Conservation (phyloP, 2,113 vertebrate genomes). For the Cnemophilus loriae region DNA sequence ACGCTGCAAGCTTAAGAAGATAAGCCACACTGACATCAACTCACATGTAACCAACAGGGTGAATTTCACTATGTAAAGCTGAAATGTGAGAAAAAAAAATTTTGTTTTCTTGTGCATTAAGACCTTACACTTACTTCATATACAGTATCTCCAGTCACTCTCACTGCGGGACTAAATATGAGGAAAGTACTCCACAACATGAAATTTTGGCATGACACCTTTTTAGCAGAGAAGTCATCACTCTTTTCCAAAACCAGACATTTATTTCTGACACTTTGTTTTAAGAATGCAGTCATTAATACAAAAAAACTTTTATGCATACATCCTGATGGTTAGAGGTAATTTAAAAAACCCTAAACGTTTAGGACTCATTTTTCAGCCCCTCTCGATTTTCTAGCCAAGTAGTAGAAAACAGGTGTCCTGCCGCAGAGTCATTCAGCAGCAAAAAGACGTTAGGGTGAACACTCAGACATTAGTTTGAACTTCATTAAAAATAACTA, state of each 20-base stretch:
- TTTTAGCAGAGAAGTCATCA: background rate
- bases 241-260: background rate
- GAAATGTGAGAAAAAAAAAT: background rate
- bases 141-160: background rate
- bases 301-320: background rate
- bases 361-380: background rate
- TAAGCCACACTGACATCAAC: background rate
- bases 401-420: background rate
- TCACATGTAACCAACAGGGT: background rate
- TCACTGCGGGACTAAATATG: background rate
- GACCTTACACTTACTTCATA: background rate
- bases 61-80: background rate
- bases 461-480: background rate
- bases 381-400: background rate
- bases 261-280: background rate
- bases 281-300: background rate
- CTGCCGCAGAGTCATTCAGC: background rate
- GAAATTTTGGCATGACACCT: background rate
- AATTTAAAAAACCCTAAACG: background rate
- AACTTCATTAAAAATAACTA: background rate
- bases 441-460: background rate
- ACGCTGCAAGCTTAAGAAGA: background rate
- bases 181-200: background rate
- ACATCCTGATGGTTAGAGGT: background rate
- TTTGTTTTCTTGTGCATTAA: background rate